Percentiles rank a stretch among this genome's conserved stretches.
Evolutionary conservation across 1,140 invertebrate genomes (phyloP).

Genomic region (Ruditapes philippinarum): DNA sequence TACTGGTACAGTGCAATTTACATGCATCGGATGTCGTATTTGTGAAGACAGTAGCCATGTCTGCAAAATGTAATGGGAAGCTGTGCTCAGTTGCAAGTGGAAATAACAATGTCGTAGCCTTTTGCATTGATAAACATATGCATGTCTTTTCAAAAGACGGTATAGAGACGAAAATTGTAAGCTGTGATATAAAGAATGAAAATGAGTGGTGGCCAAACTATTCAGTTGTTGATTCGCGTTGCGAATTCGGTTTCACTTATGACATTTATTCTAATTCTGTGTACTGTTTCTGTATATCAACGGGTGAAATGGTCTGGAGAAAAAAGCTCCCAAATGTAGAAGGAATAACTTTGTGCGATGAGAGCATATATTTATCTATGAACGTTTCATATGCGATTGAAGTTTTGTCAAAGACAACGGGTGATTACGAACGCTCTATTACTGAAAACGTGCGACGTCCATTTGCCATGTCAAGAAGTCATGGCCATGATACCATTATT

Average conservation of each 20-base stretch:
- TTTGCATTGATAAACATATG: background rate
- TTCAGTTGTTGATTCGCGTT: background rate
- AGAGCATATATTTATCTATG: background rate
- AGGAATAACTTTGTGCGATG: background rate
- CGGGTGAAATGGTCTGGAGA: background rate
- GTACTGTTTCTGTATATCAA: background rate
- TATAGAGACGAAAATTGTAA: background rate
- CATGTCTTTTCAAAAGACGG: background rate
- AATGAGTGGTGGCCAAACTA: conserved; percentile 3
- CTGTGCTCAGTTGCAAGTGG: background rate
- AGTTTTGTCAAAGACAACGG: background rate
- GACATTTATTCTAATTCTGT: background rate
- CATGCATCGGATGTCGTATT: background rate
- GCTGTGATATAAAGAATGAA: background rate
- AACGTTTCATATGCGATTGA: background rate
- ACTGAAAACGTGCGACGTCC: background rate
- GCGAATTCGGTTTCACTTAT: background rate
- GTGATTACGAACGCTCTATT: background rate
- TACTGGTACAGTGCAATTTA: background rate
- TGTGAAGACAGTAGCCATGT: background rate
- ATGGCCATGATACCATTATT: conserved; percentile 1
- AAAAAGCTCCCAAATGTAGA: background rate
- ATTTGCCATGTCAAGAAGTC: background rate
- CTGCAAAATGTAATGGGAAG: background rate
- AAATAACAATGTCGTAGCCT: background rate